Conservation (phyloP, 2,888 invertebrate species). For the Agrotis exclamationis region DNA sequence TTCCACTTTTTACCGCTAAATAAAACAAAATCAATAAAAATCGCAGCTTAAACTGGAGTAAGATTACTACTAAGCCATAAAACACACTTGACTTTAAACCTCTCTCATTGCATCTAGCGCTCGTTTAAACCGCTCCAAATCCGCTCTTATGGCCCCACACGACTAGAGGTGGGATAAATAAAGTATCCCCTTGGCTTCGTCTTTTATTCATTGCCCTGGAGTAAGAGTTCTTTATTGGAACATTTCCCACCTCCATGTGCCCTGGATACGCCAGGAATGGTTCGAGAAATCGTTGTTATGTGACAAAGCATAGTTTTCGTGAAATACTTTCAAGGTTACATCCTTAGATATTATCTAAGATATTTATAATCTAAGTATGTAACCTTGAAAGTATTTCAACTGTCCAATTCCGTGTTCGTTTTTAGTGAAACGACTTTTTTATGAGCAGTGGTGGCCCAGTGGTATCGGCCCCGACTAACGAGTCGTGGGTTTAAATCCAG, state of each 20-base stretch:
- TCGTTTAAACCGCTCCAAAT: slow-evolving; percentile 35
- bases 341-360: too few relatives aligned
- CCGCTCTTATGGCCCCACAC: slow-evolving; percentile 52
- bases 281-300: slow-evolving; percentile 6
- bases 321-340: neutral
- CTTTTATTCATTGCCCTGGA: slow-evolving; percentile 62
- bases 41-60: too few relatives aligned
- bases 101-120: slow-evolving; percentile 36
- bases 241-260: slow-evolving; percentile 48
- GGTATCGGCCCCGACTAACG: too few relatives aligned
- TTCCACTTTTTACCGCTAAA: neutral
- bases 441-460: too few relatives aligned
- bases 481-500: too few relatives aligned
- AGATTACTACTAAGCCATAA: slow-evolving; percentile 44
- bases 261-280: slow-evolving; percentile 34
- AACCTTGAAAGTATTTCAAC: too few relatives aligned
- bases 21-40: slow-evolving; percentile 30
- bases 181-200: slow-evolving; percentile 54
- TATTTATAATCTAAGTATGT: too few relatives aligned
- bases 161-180: slow-evolving; percentile 54
- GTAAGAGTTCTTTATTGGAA: slow-evolving; percentile 60
- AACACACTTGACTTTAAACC: slow-evolving; percentile 37
- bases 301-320: slow-evolving; percentile 10
- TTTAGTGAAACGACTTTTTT: too few relatives aligned
- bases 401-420: too few relatives aligned